Percentiles rank a stretch among this genome's conserved stretches.
Conservation (phyloP, 2,113 vertebrate genomes). For the Salvelinus alpinus region DNA sequence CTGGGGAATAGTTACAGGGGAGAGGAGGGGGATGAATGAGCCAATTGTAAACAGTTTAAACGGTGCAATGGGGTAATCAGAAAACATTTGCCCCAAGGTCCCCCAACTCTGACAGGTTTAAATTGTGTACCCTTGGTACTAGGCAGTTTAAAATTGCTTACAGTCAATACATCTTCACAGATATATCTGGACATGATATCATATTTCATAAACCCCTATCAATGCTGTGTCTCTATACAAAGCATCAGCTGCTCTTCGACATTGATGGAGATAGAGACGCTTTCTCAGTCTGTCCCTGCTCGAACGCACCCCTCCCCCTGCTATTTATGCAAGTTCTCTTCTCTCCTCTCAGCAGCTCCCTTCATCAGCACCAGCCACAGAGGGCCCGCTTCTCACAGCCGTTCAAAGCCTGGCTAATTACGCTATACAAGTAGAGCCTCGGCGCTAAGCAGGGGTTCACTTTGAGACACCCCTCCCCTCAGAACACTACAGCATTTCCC, state of each 20-base stretch:
- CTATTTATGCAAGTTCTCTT: background rate
- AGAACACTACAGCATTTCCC: background rate
- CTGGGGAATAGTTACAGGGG: too few species aligned
- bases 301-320: background rate
- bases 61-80: background rate
- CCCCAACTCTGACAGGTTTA: background rate
- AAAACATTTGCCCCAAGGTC: background rate
- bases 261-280: background rate
- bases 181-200: background rate
- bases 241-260: background rate
- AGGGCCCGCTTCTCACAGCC: background rate
- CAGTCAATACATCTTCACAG: background rate
- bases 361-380: slow-evolving; percentile 6
- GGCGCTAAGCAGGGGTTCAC: background rate
- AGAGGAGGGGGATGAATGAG: too few species aligned
- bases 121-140: background rate
- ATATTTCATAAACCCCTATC: background rate
- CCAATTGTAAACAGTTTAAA: too few species aligned
- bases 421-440: slow-evolving; percentile 1
- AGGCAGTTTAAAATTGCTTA: background rate
- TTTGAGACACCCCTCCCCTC: background rate
- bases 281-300: background rate
- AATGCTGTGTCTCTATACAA: background rate
- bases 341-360: background rate
- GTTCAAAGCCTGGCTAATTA: slow-evolving; percentile 12